Base-by-base conservation (phyloP, 2,113 vertebrate species). In the Anoplopoma fimbria region DNA sequence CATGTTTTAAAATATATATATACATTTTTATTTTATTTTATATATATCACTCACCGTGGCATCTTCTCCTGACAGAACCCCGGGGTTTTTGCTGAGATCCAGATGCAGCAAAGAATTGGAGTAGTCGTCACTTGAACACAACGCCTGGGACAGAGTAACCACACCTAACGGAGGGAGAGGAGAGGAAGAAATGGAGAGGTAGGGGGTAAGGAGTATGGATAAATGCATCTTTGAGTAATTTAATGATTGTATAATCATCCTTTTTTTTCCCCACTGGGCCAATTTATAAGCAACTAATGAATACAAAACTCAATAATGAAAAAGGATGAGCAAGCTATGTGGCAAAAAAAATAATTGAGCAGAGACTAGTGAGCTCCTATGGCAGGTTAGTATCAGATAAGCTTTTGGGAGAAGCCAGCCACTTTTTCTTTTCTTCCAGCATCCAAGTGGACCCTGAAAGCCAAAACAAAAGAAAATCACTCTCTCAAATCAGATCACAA, bases 51-150 rank as follows among this genome's bases (percentile, higher is more conserved):
- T 96, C 88, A 98, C 97, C 23, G 96, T 96, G 69, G 97, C 96
- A 0, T 98, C 97, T 0, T 97, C 97, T 19, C 97, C 96, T 42
- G 96, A 95, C 58, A 98, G 94, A 76, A 97, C 95, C 55, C 97
- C 97, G 0, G 97, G 95, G 85, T 98, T 98, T 90, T 95, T 97
- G 93, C 97, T 97, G 76, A 98, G 94, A 87, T 97, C 96, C 89
- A 98, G 95, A 84, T 97, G 96, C 62, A 96, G 95, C 69, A 98
- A 95, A 55, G 97, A 97, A 80, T 95, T 97, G 90, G 96, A 96
- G 86, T 97, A 97, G 77, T 97, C 96, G 0, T 97, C 96, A 79
- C 96, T 97, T 82, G 96, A 96, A 78, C 96, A 96, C 40, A 98
- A 93, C 4, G 97, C 96, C 94, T 98, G 97, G 75, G 96, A 96